Evolutionary conservation across 1,140 invertebrate genomes (phyloP), one percentile per base, ranked within the genome.

Genomic region (Leptopilina boulardi): DNA sequence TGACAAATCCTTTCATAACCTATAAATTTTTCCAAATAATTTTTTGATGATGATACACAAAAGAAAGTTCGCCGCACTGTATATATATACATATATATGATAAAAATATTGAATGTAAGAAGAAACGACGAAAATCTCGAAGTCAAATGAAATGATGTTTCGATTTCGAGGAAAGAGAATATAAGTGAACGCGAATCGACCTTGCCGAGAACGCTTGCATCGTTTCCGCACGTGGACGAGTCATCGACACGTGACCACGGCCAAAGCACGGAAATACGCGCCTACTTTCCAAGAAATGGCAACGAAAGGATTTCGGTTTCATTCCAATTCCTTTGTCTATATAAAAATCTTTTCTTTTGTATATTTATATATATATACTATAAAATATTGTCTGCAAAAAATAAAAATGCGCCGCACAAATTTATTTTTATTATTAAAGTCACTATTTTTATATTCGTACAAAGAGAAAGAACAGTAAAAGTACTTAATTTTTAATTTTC

Each of bases 221-320:
- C 26, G 59, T 66, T 66, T 66, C 59, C 59, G 26, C 59, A 34
- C 59, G 59, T 66, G 59, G 59, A 66, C 13, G 23, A 66, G 59
- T 66, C 59, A 66, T 66, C 59, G 59, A 66, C 59, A 66, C 59
- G 59, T 66, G 59, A 66, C 23, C 59, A 66, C 59, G 23, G 59
- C 59, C 59, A 66, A 66, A 66, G 59, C 59, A 66, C 59, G 59
- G 59, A 66, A 66, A 66, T 66, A 66, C 59, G 59, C 59, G 26
- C 59, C 59, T 66, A 66, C 59, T 66, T 66, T 30, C 59, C 59
- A 66, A 66, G 59, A 66, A 30, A 66, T 34, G 15, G 23, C 26
- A 15, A 66, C 26, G 59, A 66, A 66, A 66, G 23, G 26, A 66
- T 66, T 66, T 66, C 59, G 59, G 59, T n/a, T 66, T 66, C 23